Evolutionary conservation across 2,113 vertebrate genomes (phyloP), one percentile per base, ranked within the genome.

Genomic region (Psittacula cyanocephala): DNA sequence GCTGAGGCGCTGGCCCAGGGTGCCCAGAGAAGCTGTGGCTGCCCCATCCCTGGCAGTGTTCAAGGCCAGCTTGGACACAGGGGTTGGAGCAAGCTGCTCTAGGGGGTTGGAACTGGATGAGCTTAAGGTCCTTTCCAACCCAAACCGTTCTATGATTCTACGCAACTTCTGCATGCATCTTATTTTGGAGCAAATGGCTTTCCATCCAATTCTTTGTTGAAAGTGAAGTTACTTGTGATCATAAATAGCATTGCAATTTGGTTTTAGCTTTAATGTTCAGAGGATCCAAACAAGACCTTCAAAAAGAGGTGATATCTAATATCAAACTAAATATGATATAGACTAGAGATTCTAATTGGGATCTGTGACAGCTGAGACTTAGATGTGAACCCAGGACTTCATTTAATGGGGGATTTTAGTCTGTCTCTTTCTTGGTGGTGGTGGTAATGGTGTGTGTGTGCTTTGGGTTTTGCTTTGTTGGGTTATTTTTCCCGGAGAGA

Each of bases 181-280:
- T 22, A 10, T 17, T 87, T 78, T 39, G 35, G 31, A 85, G 49
- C 57, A 75, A 75, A 57, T 5, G 4, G 14, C 22, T 93, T 78
- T 39, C 69, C 47, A 35, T 33, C 1, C 3, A 46, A 33, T 46
- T 63, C 31, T 43, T 46, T 18, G 49, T 16, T 39, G 49, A 49
- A 67, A n/a, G 22, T 33, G 25, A 35, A 35, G 20, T 74, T 53
- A 50, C 57, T 44, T 18, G 19, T 3, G 8, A 16, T 20, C 65
- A 44, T 3, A 9, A 64, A 23, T 1, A 62, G 27, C 1, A 0
- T 6, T 37, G 35, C 17, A 60, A 2, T 60, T n/a, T 86, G 63
- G 16, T 7, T 41, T 81, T 59, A 63, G 23, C 39, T 87, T 74
- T 46, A 49, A 44, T 2, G 17, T 15, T 69, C 63, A 72, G 53